phyloP scores from a whole-genome alignment of 2,113 vertebrate genomes.

The Lampris incognitus region DNA sequence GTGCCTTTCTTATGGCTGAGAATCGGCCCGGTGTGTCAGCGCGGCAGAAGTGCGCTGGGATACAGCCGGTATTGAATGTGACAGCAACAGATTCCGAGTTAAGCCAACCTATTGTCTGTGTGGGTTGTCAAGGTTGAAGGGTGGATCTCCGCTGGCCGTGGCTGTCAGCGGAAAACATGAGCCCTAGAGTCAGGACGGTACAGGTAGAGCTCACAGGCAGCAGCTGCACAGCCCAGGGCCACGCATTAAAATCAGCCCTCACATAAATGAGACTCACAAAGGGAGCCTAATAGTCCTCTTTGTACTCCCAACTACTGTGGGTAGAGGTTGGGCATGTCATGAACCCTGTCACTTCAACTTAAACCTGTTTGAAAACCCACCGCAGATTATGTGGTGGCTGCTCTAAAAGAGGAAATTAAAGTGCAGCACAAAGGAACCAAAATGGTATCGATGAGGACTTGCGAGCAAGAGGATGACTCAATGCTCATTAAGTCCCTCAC shows the following conservation, averaged over 20 bases:
- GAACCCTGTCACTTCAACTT: constrained; percentile 56
- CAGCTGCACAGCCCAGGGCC: constrained; percentile 74
- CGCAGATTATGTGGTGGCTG: background rate
- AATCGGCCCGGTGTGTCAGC: constrained; percentile 16
- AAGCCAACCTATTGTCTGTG: constrained; percentile 50
- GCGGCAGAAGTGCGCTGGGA: background rate
- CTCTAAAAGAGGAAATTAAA: constrained; percentile 8
- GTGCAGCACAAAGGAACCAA: constrained; percentile 14
- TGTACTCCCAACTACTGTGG: constrained; percentile 40
- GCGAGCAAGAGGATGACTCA: constrained; percentile 17
- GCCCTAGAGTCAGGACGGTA: constrained; percentile 29
- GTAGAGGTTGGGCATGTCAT: constrained; percentile 51
- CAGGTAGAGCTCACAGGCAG: constrained; percentile 56
- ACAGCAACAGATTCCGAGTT: constrained; percentile 47
- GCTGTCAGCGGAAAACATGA: constrained; percentile 49
- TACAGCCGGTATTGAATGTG: constrained; percentile 6
- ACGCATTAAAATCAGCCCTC: constrained; percentile 54
- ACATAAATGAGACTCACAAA: constrained; percentile 52
- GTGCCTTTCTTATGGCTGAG: constrained; percentile 41
- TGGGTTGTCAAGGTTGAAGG: constrained; percentile 49
- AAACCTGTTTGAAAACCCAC: constrained; percentile 39
- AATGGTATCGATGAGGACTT: constrained; percentile 21
- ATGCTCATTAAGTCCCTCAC: constrained; percentile 13
- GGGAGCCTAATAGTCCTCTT: constrained; percentile 60
- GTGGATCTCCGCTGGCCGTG: constrained; percentile 52